Base-by-base conservation (phyloP, 1,140 invertebrate genomes). In the Fopius arisanus region DNA sequence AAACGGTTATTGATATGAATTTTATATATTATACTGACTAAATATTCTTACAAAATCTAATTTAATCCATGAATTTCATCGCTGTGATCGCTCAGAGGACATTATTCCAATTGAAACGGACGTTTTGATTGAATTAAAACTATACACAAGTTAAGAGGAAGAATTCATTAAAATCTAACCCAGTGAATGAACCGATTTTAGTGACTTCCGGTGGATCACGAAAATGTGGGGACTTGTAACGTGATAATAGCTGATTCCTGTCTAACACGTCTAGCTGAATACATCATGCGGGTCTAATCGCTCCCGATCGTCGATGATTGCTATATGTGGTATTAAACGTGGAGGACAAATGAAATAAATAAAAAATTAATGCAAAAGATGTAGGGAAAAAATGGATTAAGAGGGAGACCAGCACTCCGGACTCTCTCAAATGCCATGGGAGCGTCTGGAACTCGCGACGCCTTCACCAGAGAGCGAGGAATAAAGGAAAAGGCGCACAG, bases 401-500 rank as follows among this genome's bases (percentile, higher is more conserved):
- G 59, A 62, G 59, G 28, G 59, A 19, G 48, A 2, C 21, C 48
- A 21, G 10, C 16, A 23, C 48, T 54, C 21, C 21, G 21, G 16
- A 29, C 26, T 29, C 16, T 26, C 3, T 31, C 26, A n/a, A 63
- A 26, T 63, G 28, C 59, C 59, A 63, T 63, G 59, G 28, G 59
- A 63, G 67, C 33, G 33, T 28, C 43, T 51, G 63, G 63, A 37
- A 37, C 31, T 16, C 62, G 16, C n/a, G 23, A 72, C 19, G 48
- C 21, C 40, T 63, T 29, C 19, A 54, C n/a, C 54, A 31, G 29
- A 28, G 65, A 33, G 43, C 28, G 41, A 37, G 48, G 72, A 63
- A 78, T 79, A 80, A 79, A 77, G 78, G 77, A 79, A 63, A 80
- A 81, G 77, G 77, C 75, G 51, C 40, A 70, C 82, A 82, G 83